Percentiles rank a stretch among this genome's conserved stretches.
Conservation (phyloP, 2,797 vertebrate species). For the Falco berigora region DNA sequence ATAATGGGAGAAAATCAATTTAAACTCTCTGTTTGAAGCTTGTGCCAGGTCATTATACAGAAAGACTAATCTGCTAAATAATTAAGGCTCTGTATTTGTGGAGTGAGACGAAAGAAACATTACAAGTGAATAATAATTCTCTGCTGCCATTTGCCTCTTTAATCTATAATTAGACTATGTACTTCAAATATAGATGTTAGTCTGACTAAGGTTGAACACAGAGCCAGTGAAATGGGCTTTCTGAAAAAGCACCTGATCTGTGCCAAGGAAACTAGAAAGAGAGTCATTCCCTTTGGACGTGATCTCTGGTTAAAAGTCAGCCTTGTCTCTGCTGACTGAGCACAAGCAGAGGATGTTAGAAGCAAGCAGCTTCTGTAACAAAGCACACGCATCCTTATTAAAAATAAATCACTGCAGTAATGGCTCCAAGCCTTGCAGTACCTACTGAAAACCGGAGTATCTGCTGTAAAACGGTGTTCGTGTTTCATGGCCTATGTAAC, state of each 20-base stretch:
- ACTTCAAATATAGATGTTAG: conserved; percentile 53
- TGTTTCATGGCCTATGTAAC: neutral
- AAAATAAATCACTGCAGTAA: conserved; percentile 31
- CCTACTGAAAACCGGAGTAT: neutral
- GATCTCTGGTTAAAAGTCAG: conserved; percentile 6
- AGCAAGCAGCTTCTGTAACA: neutral
- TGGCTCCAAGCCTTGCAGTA: neutral
- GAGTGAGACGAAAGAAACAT: conserved; percentile 33
- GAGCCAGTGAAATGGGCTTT: neutral
- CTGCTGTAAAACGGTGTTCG: neutral
- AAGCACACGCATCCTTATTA: neutral
- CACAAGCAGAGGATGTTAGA: neutral
- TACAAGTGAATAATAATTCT: conserved; percentile 42
- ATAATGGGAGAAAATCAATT: conserved; percentile 19
- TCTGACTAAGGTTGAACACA: conserved; percentile 24
- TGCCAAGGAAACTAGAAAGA: conserved; percentile 1
- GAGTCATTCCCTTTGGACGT: neutral
- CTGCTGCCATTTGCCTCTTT: neutral
- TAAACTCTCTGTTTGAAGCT: conserved; percentile 33
- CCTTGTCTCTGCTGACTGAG: neutral
- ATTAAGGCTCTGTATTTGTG: conserved; percentile 30
- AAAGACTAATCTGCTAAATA: conserved; percentile 42
- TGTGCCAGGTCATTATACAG: conserved; percentile 16
- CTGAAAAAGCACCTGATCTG: neutral
- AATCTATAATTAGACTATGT: conserved; percentile 29